A percentile compares a stretch with the other conserved stretches of the same genome.
Evolutionary conservation across 1,140 invertebrate species (phyloP).

Genomic region (Drosophila busckii): DNA sequence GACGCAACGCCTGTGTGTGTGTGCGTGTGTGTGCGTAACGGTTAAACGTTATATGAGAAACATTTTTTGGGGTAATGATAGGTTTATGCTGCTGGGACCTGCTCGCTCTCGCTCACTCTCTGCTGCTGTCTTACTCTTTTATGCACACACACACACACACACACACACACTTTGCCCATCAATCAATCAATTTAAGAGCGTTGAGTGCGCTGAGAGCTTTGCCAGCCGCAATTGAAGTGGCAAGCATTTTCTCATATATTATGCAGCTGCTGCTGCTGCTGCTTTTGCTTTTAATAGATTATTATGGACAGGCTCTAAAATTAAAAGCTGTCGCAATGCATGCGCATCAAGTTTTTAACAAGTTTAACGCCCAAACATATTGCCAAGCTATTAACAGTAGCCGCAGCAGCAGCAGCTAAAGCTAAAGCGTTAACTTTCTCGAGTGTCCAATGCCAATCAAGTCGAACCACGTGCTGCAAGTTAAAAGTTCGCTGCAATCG

Average conservation of each 20-base stretch:
- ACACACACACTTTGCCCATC: neutral
- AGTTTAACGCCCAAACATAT: no score
- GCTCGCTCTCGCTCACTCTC: neutral
- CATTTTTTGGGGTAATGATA: conserved; percentile 17
- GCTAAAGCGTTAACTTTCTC: neutral
- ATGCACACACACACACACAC: neutral
- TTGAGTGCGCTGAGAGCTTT: neutral
- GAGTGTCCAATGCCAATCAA: conserved; percentile 45
- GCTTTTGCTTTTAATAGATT: no score
- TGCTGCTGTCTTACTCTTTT: no score
- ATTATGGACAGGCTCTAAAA: no score
- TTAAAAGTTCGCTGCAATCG: neutral
- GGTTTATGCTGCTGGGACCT: conserved; percentile 15
- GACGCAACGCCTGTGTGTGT: neutral
- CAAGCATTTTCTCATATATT: no score
- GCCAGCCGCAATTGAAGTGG: neutral
- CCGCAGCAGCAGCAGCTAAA: neutral
- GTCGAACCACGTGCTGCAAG: conserved; percentile 35
- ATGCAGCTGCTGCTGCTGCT: no score
- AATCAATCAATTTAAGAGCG: conserved; percentile 22
- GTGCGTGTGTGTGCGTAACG: neutral
- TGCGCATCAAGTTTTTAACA: no score
- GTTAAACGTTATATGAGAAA: conserved; percentile 10
- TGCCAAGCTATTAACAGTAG: no score
- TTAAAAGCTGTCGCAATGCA: no score